Evolutionary conservation across 2,888 invertebrate species (phyloP).

Genomic region (Drosophila ustulata): DNA sequence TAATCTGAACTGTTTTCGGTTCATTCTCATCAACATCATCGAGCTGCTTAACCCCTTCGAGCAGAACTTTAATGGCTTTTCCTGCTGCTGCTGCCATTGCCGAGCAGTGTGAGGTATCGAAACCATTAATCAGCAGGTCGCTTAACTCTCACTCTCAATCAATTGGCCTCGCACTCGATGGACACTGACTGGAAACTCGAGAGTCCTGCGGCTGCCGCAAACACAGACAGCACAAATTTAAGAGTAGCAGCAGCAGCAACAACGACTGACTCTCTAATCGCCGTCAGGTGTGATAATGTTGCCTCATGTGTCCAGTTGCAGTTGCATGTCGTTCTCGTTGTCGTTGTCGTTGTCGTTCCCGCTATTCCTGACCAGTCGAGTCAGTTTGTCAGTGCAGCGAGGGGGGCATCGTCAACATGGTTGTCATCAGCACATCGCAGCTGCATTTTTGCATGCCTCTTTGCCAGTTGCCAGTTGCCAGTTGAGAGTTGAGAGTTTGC

Average conservation of each 20-base stretch:
- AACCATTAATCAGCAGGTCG: slow-evolving; percentile 55
- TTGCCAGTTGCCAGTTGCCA: slow-evolving; percentile 33
- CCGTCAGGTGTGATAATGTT: slow-evolving; percentile 72
- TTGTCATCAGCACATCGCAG: slow-evolving; percentile 37
- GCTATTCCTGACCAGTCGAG: slow-evolving; percentile 14
- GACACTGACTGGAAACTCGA: not conserved
- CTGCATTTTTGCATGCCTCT: slow-evolving; percentile 62
- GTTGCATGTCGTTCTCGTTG: not conserved
- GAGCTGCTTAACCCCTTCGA: not conserved
- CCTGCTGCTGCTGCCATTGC: not conserved
- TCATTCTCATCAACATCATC: slow-evolving; percentile 8
- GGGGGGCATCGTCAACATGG: slow-evolving; percentile 37
- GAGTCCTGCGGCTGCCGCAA: slow-evolving; percentile 5
- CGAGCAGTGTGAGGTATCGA: not conserved
- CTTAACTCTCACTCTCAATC: slow-evolving; percentile 49
- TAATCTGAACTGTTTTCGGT: slow-evolving; percentile 7
- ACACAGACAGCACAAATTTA: slow-evolving; percentile 47
- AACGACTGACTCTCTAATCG: slow-evolving; percentile 48
- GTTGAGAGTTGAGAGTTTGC: slow-evolving; percentile 22
- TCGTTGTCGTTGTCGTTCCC: slow-evolving; percentile 1
- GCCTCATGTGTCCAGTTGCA: slow-evolving; percentile 20
- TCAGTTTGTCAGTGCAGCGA: slow-evolving; percentile 64
- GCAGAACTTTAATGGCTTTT: slow-evolving; percentile 17
- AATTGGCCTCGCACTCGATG: slow-evolving; percentile 33
- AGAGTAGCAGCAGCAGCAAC: slow-evolving; percentile 27